phyloP scores from a whole-genome alignment of 1,140 invertebrate species.

The Pseudomyrmex flavicornis region DNA sequence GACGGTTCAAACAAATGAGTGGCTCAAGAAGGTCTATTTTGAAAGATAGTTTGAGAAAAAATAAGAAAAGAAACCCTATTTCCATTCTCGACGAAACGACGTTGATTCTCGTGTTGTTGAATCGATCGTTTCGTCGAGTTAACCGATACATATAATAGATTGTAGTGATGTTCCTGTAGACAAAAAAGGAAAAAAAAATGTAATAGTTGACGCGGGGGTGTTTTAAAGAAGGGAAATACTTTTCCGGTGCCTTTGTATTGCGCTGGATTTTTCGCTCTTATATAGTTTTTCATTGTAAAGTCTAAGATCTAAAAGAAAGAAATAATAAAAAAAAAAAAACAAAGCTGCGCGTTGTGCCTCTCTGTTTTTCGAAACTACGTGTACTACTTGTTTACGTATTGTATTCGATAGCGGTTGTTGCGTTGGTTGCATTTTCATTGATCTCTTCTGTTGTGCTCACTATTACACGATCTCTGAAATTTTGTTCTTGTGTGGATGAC shows the following conservation, averaged over 20 bases:
- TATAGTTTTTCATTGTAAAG: constrained; percentile 66
- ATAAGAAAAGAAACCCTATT: constrained; percentile 46
- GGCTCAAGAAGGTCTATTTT: constrained; percentile 72
- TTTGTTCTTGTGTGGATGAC: too few species aligned
- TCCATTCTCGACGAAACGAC: constrained; percentile 59
- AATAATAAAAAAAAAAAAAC: too few species aligned
- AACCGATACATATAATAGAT: constrained; percentile 25
- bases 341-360: constrained; percentile 62
- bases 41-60: constrained; percentile 66
- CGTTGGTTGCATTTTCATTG: too few species aligned
- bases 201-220: constrained; percentile 60
- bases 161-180: constrained; percentile 71
- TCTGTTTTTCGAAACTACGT: constrained; percentile 66
- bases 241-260: constrained; percentile 76
- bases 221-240: constrained; percentile 69
- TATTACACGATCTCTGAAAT: too few species aligned
- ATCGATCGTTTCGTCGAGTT: constrained; percentile 59
- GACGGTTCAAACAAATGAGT: constrained; percentile 66
- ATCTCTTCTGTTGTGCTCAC: too few species aligned
- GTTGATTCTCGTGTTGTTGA: constrained; percentile 44
- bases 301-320: constrained; percentile 41
- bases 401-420: neutral
- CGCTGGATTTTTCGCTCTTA: constrained; percentile 70
- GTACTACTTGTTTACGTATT: constrained; percentile 55
- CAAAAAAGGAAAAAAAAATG: constrained; percentile 28